Conservation (phyloP, 2,113 vertebrate species). For the Arenaria interpres region DNA sequence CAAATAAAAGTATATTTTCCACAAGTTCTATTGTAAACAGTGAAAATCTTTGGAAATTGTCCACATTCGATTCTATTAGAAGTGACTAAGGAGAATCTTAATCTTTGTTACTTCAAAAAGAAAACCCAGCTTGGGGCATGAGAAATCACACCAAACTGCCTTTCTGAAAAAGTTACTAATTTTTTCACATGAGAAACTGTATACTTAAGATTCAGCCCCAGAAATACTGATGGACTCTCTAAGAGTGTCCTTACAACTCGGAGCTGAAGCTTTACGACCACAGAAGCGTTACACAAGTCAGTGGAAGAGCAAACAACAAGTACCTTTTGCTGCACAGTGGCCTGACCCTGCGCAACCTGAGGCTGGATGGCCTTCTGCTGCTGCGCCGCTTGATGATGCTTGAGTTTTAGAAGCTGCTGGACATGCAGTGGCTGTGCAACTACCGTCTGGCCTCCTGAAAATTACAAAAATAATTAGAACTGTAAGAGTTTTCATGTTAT, state of each 20-base stretch:
- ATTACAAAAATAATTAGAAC: neutral
- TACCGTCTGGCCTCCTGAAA: slow-evolving; percentile 79
- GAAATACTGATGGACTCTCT: neutral
- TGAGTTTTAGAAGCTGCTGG: slow-evolving; percentile 83
- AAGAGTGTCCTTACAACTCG: neutral
- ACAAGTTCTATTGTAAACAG: neutral
- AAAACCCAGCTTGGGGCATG: neutral
- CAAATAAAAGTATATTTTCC: neutral
- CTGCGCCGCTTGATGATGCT: slow-evolving; percentile 77
- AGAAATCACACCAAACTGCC: neutral
- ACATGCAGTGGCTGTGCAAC: slow-evolving; percentile 80
- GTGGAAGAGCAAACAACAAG: neutral
- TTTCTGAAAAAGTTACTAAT: neutral
- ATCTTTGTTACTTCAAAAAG: neutral
- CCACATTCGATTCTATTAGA: neutral
- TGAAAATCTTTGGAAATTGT: neutral
- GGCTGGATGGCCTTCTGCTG: slow-evolving; percentile 88
- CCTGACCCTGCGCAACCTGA: slow-evolving; percentile 78
- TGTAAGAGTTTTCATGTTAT: neutral
- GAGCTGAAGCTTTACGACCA: neutral
- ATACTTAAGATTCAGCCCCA: neutral
- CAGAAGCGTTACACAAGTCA: neutral
- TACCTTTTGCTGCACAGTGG: slow-evolving; percentile 88
- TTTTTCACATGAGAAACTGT: neutral
- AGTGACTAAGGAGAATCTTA: neutral